Evolutionary conservation across 2,888 invertebrate species (phyloP).

Genomic region (Aphodius sticticus): DNA sequence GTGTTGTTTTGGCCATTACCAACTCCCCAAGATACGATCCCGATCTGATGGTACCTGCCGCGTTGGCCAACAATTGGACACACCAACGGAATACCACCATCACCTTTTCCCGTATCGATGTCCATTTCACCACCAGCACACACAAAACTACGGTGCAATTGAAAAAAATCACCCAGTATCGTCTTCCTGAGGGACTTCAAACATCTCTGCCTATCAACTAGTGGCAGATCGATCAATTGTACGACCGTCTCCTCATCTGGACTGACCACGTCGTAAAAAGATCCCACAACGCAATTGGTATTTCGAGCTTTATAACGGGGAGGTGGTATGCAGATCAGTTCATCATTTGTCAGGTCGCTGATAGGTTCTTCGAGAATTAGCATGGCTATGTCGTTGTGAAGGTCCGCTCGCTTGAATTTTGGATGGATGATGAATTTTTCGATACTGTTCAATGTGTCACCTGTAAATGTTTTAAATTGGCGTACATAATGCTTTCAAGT

Average conservation of each 20-base stretch:
- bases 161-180: slow-evolving; percentile 71
- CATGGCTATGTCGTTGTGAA: slow-evolving; percentile 76
- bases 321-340: slow-evolving; percentile 73
- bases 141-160: slow-evolving; percentile 74
- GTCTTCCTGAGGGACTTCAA: slow-evolving; percentile 67
- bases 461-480: background rate
- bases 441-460: slow-evolving; percentile 55
- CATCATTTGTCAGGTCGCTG: slow-evolving; percentile 71
- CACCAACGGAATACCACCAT: slow-evolving; percentile 80
- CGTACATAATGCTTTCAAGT: too few species aligned
- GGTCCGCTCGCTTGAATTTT: slow-evolving; percentile 66
- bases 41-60: slow-evolving; percentile 64
- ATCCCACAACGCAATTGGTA: slow-evolving; percentile 73
- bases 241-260: slow-evolving; percentile 69
- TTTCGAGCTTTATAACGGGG: slow-evolving; percentile 63
- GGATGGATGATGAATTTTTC: slow-evolving; percentile 60
- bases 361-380: slow-evolving; percentile 69
- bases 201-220: slow-evolving; percentile 70
- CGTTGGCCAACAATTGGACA: slow-evolving; percentile 68
- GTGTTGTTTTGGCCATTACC: slow-evolving; percentile 73
- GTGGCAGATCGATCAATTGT: slow-evolving; percentile 73
- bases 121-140: slow-evolving; percentile 81
- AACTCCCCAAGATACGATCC: slow-evolving; percentile 86
- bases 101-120: slow-evolving; percentile 79
- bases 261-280: slow-evolving; percentile 81